Percentiles rank a stretch among this genome's conserved stretches.
phyloP scores from a whole-genome alignment of 2,113 vertebrate genomes.

The Leucosticte australis region DNA sequence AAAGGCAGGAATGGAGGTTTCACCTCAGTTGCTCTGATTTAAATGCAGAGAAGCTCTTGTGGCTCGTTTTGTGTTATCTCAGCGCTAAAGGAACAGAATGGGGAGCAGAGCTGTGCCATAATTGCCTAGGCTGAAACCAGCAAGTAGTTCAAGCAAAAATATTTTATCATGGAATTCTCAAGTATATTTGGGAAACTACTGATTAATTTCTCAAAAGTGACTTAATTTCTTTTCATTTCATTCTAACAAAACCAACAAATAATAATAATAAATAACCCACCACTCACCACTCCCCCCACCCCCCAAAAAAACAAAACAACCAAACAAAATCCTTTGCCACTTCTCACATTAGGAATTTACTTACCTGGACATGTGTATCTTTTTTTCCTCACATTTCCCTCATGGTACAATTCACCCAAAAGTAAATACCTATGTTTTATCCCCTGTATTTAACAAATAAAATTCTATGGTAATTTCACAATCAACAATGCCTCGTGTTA shows the following conservation, averaged over 20 bases:
- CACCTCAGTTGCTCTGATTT: conserved; percentile 2
- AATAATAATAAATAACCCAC: not conserved
- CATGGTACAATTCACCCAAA: conserved; percentile 18
- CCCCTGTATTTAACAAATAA: conserved; percentile 66
- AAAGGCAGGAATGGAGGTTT: not conserved
- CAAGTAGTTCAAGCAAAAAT: not conserved
- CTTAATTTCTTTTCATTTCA: not conserved
- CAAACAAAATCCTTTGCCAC: not conserved
- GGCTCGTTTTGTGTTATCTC: not conserved
- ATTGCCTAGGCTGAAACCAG: not conserved
- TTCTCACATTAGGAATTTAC: not conserved
- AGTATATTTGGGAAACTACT: not conserved
- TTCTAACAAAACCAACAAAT: not conserved
- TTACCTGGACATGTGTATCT: not conserved
- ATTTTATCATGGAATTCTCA: not conserved
- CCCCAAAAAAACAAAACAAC: not conserved
- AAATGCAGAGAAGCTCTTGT: conserved; percentile 13
- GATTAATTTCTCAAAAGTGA: not conserved
- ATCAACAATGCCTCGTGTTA: conserved; percentile 70
- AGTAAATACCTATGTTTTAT: not conserved
- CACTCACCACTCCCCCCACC: no score
- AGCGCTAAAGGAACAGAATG: not conserved
- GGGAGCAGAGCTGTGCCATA: not conserved
- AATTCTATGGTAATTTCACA: conserved; percentile 75
- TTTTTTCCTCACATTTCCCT: not conserved